Base-by-base conservation (phyloP, 2,888 invertebrate species). In the Bhutanitis thaidina region DNA sequence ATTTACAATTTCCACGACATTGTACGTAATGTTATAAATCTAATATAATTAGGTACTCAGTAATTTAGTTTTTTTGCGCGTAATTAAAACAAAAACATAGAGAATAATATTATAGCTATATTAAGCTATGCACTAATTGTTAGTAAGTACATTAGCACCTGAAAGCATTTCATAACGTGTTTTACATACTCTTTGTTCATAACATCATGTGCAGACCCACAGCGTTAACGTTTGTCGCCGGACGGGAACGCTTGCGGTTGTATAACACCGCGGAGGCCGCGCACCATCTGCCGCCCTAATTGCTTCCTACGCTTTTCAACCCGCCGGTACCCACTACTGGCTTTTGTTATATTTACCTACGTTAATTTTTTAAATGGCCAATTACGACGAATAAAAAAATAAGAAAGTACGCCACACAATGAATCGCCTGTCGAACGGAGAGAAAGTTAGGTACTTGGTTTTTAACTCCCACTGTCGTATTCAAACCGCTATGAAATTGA, bases 211-310 rank as follows among this genome's bases (percentile, higher is more conserved):
- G 37, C 13, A 13, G 32, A 29, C 16, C 2, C 36, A 52, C 49
- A 49, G 38, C 55, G 44, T 53, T 43, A 53, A 56, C 54, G 50
- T 56, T 61, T 61, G 58, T 60, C 61, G 53, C 54, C 53, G 60
- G 60, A 54, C 61, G 57, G 41, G 46, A 47, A 43, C 47, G 49
- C 53, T 56, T 69, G 69, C 58, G 69, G 67, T 69, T 53, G 55
- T 54, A 38, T 46, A 39, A 27, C 53, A 43, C 55, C 50, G 50
- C 64, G 67, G 60, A 57, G 61, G 59, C 57, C 70, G 68, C 55
- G 60, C 78, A 74, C 84, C 89, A 88, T 88, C 85, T 89, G 88
- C 64, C 69, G 63, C 40, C 58, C 69, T 85, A 84, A 87, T 86
- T 85, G 77, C 85, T 79, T 81, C 86, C 82, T 80, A 74, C 71